These are phyloP conservation scores for Abrostola tripartita DNA, from an alignment of 2,888 invertebrate species.

Conservation along the genomic window DNA sequence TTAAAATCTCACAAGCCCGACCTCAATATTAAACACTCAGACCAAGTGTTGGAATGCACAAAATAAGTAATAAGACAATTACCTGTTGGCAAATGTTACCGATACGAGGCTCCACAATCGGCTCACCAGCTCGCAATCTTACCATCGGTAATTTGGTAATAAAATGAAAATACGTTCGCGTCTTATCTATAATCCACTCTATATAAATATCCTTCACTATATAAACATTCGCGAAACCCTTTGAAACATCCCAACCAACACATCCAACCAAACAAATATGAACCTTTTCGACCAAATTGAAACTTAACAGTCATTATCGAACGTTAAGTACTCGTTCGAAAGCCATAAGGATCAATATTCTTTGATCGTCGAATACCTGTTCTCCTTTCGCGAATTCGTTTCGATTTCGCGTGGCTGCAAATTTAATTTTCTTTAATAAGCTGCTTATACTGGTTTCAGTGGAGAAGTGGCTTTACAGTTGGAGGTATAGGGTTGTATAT, in stretches of 20 bases:
- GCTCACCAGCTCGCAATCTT: slow-evolving; percentile 73
- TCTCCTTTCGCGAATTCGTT: slow-evolving; percentile 78
- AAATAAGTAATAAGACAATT: slow-evolving; percentile 80
- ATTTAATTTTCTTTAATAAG: slow-evolving; percentile 88
- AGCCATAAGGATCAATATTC: slow-evolving; percentile 72
- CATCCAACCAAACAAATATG: slow-evolving; percentile 58
- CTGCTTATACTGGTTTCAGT: slow-evolving; percentile 54
- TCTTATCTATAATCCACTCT: slow-evolving; percentile 86
- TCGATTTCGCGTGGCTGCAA: slow-evolving; percentile 84
- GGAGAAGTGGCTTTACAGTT: slow-evolving; percentile 60
- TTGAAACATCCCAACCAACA: slow-evolving; percentile 60
- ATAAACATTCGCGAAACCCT: slow-evolving; percentile 75
- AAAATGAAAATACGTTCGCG: slow-evolving; percentile 87
- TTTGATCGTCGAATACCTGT: slow-evolving; percentile 56
- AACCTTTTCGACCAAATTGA: slow-evolving; percentile 59
- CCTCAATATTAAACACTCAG: slow-evolving; percentile 37
- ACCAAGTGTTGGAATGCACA: slow-evolving; percentile 75
- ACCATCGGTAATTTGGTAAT: slow-evolving; percentile 89
- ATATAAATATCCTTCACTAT: slow-evolving; percentile 83
- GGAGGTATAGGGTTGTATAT: slow-evolving; percentile 54
- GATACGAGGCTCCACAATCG: slow-evolving; percentile 80
- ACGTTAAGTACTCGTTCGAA: slow-evolving; percentile 59
- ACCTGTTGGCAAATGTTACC: slow-evolving; percentile 83
- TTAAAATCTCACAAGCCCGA: slow-evolving; percentile 21
- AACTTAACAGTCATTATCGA: slow-evolving; percentile 52